Evolutionary conservation across 1,140 invertebrate species (phyloP), one percentile per base, ranked within the genome.

Genomic region (Drosophila rhopaloa): DNA sequence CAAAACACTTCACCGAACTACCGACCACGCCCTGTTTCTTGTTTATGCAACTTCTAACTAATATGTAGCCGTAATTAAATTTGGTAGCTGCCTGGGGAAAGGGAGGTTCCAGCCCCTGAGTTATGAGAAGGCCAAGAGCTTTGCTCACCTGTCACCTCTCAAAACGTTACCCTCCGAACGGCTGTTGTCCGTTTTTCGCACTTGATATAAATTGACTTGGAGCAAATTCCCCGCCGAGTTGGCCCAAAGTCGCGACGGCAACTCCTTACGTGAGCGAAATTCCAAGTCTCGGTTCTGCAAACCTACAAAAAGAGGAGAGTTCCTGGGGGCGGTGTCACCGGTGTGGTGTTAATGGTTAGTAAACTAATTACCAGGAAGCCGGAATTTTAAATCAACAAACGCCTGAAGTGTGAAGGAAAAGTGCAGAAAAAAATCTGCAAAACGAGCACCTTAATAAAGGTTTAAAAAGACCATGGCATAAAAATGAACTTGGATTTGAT

Each of bases 41-140:
- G 83, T 88, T 86, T 86, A 88, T 86, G 79, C 79, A 89, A 70
- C 71, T 63, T 24, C 44, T 11, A 79, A 80, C 83, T 83, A 88
- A 88, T 88, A 88, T 88, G 83, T 84, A 81, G 85, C 71, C 68
- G 74, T 89, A 89, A 89, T 89, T 89, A 89, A 89, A 89, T 89
- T 89, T 89, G 48, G 66, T 60, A 58, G 66, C 54, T 66, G 58
- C 50, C 35, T 40, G 35, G 14, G 51, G 48, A 29, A 1, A 16
- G 13, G 6, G 8, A 9, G 14, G 16, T 24, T 16, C 55, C 41
- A 10, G 19, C 11, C 24, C n/a, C 41, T 55, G 51, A 71, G 63
- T 71, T 71, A 57, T 71, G 67, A 67, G 41, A 13, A 16, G 19
- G 29, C 67, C 51, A 27, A 13, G 8, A 48, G 41, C 67, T 70